Evolutionary conservation across 2,797 vertebrate genomes (phyloP), one percentile per base, ranked within the genome.

Genomic region (Oophaga sylvatica): DNA sequence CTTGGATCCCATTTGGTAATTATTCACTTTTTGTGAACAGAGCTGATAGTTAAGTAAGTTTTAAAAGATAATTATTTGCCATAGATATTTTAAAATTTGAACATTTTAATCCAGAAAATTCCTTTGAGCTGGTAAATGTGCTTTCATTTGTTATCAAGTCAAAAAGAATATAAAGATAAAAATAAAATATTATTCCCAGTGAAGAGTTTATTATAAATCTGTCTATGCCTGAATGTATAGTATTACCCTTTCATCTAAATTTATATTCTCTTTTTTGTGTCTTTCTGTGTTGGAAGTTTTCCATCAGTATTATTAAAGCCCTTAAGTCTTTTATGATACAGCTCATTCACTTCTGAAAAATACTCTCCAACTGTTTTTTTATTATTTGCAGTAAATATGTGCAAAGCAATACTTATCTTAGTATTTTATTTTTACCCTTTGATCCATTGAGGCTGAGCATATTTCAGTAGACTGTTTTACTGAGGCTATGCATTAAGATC

Each of bases 251-350:
- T 70, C 31, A 63, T 76, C 73, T 75, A 56, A 75, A 84, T 84
- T 84, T 84, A 84, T 84, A 76, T 63, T 76, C 70, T 84, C 70
- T 63, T 19, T 82, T 82, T 31, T 81, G 22, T 81, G 60, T 62
- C 35, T 20, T 56, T 83, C 62, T 26, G 53, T 70, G 16, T 71
- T 84, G 82, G 70, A 84, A 60, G 56, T 45, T 84, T 84, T 84
- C 82, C 70, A 76, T 76, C 70, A 76, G n/a, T 76, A 26, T 76
- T 84, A 84, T 84, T 84, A 76, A 76, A 84, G 70, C 82, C 82
- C 82, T 76, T 84, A 76, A 62, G 82, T 75, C 82, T 63, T 81
- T 84, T 84, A 84, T 76, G 19, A 26, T 48, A 22, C 56, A 75
- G 82, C 70, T 84, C 73, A 31, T 84, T 84, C 68, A 60, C 82